Evolutionary conservation across 2,888 invertebrate species (phyloP).

Genomic region (Sinhomidia bicolor): DNA sequence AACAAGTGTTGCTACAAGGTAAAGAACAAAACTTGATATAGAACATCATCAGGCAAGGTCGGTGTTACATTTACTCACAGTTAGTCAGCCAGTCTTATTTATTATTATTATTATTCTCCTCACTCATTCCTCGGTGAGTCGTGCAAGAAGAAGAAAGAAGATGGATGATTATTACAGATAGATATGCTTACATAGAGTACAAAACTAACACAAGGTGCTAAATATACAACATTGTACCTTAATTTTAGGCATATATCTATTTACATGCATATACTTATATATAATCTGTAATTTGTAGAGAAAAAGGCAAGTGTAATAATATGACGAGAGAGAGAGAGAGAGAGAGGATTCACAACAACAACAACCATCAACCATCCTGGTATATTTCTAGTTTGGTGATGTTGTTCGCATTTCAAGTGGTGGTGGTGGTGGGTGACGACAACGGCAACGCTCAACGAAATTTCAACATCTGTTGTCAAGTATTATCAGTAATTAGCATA

Average conservation of each 20-base stretch:
- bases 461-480: constrained; percentile 80
- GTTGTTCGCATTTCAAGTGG: not conserved
- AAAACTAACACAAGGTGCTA: too few species aligned
- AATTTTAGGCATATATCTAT: not conserved
- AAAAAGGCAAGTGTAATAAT: not conserved
- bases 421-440: not conserved
- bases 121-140: not conserved
- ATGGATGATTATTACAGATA: not conserved
- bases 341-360: constrained; percentile 22
- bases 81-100: too few species aligned
- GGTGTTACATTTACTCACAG: too few species aligned
- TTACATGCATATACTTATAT: too few species aligned
- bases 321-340: not conserved
- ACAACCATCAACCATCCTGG: not conserved
- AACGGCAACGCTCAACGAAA: constrained; percentile 20
- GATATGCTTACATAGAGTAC: too few species aligned
- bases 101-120: not conserved
- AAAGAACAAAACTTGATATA: not conserved
- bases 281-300: not conserved
- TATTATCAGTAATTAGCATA: constrained; percentile 81
- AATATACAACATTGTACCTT: too few species aligned
- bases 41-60: not conserved
- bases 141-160: not conserved
- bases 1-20: not conserved
- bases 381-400: not conserved